Conservation (phyloP, 2,797 vertebrate species). For the Psittacula derbiana region DNA sequence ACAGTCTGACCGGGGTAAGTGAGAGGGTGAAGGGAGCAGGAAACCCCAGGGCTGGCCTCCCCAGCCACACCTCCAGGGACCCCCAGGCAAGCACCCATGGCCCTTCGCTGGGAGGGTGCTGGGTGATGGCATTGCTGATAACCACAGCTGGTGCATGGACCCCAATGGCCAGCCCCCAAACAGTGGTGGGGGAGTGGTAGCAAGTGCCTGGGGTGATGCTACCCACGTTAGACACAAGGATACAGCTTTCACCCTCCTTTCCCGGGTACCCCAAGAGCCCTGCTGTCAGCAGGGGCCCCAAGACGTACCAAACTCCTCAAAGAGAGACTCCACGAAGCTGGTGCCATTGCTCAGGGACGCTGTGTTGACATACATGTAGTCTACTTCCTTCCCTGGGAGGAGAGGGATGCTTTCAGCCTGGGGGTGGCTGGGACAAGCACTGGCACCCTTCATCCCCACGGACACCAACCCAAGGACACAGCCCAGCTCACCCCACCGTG, state of each 20-base stretch:
- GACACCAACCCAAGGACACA: neutral
- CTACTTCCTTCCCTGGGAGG: constrained; percentile 84
- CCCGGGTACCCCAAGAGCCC: neutral
- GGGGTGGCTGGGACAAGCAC: neutral
- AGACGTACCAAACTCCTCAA: constrained; percentile 90
- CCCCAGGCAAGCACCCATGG: neutral
- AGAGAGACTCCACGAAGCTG: constrained; percentile 97
- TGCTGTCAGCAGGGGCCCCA: neutral
- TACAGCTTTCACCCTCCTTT: neutral
- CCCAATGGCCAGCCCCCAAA: rapidly evolving
- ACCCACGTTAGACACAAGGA: neutral
- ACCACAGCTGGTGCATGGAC: neutral
- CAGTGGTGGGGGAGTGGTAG: neutral
- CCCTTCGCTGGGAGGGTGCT: neutral
- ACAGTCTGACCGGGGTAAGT: constrained; percentile 80
- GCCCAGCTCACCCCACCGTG: neutral
- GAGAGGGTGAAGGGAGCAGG: neutral
- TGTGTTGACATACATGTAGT: constrained; percentile 93
- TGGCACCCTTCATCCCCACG: rapidly evolving
- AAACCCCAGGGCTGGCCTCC: neutral
- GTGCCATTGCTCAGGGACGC: constrained; percentile 91
- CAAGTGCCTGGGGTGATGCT: rapidly evolving
- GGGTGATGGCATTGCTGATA: neutral
- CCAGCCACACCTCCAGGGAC: neutral
- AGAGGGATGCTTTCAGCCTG: neutral